Base-by-base conservation (phyloP, 1,140 invertebrate genomes). In the Drosophila equinoxialis region DNA sequence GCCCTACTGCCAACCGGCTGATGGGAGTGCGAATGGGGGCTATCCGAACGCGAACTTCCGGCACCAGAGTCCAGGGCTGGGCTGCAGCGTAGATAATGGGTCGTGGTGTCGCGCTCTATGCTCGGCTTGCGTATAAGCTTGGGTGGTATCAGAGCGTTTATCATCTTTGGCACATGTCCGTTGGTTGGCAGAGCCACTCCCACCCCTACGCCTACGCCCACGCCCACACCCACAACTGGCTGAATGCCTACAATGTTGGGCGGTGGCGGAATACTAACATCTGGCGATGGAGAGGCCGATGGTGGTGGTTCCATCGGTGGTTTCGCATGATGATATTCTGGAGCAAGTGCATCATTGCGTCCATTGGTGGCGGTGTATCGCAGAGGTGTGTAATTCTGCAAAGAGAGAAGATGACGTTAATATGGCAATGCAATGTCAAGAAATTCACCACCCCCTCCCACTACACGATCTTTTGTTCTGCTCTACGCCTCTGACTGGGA, bases 81-180 rank as follows among this genome's bases (percentile, higher is more conserved):
- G 92, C 96, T 97, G 7, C 96, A 95, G 62, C 96, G 94, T 54
- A 91, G 54, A 68, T 89, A 92, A 61, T 96, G 95, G 23, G 96
- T 92, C 6, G 90, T 95, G 8, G 96, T 91, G 87, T 97, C 96
- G 45, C 96, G 93, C 92, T 98, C 97, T 67, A 98, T 94, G 92
- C 96, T 97, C 13, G 97, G 96, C 90, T 97, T 97, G 59, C 97
- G 94, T 73, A 96, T 97, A 6, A 98, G 93, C 91, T 97, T 97
- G 42, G 94, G 94, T 75, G 94, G 94, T 57, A 95, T 93, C 71
- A 94, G 93, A 58, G 79, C 70, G 57, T 83, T 84, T 57, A 91
- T 79, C 73, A 92, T 91, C 77, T 92, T 92, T 77, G 90, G 79
- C 71, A 85, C 79, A 65, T 92, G 91, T 35, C 91, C 91, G 59